Percentiles rank a stretch among this genome's conserved stretches.
Conservation (phyloP, 2,888 invertebrate species). For the Molanna angustata region DNA sequence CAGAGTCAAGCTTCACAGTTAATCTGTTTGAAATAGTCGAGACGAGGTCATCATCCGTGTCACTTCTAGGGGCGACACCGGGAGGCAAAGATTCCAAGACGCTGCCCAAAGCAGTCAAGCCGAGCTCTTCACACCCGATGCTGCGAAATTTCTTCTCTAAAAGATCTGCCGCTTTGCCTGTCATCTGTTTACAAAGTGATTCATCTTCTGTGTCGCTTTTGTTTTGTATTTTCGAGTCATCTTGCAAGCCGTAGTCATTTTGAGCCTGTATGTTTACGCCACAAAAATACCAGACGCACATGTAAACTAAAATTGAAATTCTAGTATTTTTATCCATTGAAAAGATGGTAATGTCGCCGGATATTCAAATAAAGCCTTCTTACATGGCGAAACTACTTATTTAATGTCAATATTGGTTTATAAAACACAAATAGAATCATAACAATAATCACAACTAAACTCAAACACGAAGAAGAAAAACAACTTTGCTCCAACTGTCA, state of each 20-base stretch:
- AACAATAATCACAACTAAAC: too few relatives aligned
- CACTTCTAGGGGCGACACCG: not conserved
- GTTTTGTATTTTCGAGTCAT: not conserved
- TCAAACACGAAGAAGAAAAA: too few relatives aligned
- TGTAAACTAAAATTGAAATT: too few relatives aligned
- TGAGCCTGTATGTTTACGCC: too few relatives aligned
- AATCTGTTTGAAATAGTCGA: conserved; percentile 45
- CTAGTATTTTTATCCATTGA: too few relatives aligned
- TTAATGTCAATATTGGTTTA: too few relatives aligned
- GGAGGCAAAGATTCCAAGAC: conserved; percentile 13
- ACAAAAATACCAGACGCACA: too few relatives aligned
- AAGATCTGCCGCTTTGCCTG: conserved; percentile 13
- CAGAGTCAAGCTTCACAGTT: conserved; percentile 46
- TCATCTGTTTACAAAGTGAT: conserved; percentile 4
- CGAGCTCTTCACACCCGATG: conserved; percentile 20
- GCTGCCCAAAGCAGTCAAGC: conserved; percentile 13
- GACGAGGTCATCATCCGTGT: conserved; percentile 43
- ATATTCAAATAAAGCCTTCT: too few relatives aligned
- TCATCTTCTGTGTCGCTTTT: conserved; percentile 9
- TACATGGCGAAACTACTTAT: too few relatives aligned
- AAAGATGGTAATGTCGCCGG: too few relatives aligned
- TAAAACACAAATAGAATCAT: too few relatives aligned
- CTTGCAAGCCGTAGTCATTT: conserved; percentile 7
- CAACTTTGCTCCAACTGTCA: too few relatives aligned
- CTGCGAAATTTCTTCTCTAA: conserved; percentile 8